These are phyloP conservation scores for Eupithecia pulchellata DNA, from an alignment of 2,888 invertebrate genomes.

Conservation along the genomic window DNA sequence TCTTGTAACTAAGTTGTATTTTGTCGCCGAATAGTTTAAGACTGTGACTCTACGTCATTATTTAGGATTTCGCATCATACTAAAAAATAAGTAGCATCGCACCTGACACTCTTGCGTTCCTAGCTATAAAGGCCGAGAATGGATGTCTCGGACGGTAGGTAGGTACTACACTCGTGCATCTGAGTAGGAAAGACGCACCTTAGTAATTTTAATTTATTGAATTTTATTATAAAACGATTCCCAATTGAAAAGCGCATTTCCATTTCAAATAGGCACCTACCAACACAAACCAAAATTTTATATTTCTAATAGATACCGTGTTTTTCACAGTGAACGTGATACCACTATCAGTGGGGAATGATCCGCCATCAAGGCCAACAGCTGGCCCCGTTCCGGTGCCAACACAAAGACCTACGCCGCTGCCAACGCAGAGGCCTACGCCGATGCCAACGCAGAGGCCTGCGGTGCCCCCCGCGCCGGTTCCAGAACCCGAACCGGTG, in stretches of 20 bases:
- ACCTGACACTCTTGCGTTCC: neutral
- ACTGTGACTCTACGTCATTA: neutral
- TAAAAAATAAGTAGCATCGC: neutral
- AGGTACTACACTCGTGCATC: too few relatives aligned
- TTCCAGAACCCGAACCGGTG: slow-evolving; percentile 35
- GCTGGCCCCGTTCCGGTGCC: slow-evolving; percentile 38
- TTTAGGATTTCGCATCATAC: neutral
- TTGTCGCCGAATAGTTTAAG: neutral
- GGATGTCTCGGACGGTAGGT: neutral
- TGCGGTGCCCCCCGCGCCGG: slow-evolving; percentile 27
- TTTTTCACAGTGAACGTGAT: slow-evolving; percentile 42
- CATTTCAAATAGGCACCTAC: neutral
- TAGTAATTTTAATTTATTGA: neutral
- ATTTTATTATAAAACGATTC: neutral
- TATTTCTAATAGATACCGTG: neutral
- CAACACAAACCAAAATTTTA: neutral
- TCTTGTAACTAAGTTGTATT: neutral
- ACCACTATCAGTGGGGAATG: slow-evolving; percentile 48
- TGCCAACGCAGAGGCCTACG: slow-evolving; percentile 32
- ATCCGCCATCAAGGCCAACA: slow-evolving; percentile 44
- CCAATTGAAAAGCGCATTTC: neutral
- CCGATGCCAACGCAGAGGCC: slow-evolving; percentile 38
- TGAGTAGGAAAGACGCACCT: too few relatives aligned
- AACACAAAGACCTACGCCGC: slow-evolving; percentile 32
- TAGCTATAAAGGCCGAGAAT: neutral